Conservation (phyloP, 2,888 invertebrate species). For the Amiota communis region DNA sequence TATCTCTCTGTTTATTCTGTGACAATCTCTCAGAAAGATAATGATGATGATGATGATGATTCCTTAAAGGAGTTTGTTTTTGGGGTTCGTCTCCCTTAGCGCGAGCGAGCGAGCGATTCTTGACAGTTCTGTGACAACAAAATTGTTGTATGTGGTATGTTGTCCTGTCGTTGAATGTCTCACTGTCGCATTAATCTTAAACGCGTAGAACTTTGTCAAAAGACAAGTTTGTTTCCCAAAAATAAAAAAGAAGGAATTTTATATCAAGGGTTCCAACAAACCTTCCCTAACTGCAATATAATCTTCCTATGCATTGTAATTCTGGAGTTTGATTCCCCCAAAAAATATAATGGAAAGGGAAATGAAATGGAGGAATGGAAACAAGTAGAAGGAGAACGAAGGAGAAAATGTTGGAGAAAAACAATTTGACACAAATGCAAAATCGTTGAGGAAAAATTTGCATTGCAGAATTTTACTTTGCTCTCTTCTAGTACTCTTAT, state of each 20-base stretch:
- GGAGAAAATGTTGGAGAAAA: too few relatives aligned
- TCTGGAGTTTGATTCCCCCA: too few relatives aligned
- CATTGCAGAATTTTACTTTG: conserved; percentile 11
- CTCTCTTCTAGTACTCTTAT: neutral
- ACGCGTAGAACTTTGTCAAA: conserved; percentile 47
- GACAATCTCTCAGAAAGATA: too few relatives aligned
- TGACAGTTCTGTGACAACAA: conserved; percentile 31
- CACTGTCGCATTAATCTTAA: conserved; percentile 43
- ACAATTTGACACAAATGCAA: too few relatives aligned
- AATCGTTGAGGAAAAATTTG: neutral
- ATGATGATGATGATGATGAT: too few relatives aligned
- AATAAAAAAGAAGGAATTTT: neutral
- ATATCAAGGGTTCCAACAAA: neutral
- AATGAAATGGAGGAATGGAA: too few relatives aligned
- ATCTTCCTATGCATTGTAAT: too few relatives aligned
- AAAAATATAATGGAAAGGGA: too few relatives aligned
- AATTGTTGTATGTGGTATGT: conserved; percentile 20
- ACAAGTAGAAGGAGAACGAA: too few relatives aligned
- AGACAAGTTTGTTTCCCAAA: neutral
- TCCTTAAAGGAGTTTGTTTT: too few relatives aligned
- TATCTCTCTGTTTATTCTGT: too few relatives aligned
- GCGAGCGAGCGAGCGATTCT: neutral
- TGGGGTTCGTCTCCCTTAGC: neutral
- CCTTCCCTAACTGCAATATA: neutral
- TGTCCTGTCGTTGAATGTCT: neutral